Evolutionary conservation across 2,888 invertebrate species (phyloP).

Genomic region (Perizoma flavofasciatum): DNA sequence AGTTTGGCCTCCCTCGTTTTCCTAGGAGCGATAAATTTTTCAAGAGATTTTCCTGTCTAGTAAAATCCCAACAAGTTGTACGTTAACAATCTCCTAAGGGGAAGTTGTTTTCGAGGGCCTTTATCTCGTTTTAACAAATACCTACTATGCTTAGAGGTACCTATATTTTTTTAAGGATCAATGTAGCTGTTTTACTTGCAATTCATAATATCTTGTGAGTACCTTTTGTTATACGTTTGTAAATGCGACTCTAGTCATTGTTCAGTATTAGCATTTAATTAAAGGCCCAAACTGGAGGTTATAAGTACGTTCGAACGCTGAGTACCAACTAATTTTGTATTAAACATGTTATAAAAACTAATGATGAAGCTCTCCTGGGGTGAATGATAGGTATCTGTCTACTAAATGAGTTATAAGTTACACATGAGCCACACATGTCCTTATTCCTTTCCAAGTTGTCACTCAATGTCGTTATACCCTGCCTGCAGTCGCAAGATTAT

Average conservation of each 20-base stretch:
- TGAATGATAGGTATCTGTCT: constrained; percentile 35
- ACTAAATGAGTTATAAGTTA: constrained; percentile 34
- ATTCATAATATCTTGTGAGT: too few relatives aligned
- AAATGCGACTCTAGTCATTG: too few relatives aligned
- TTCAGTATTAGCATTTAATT: not conserved
- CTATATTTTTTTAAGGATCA: too few relatives aligned
- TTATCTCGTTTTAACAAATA: too few relatives aligned
- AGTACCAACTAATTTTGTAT: constrained; percentile 23
- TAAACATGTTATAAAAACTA: constrained; percentile 13
- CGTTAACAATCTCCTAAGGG: not conserved
- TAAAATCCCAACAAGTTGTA: not conserved
- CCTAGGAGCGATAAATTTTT: constrained; percentile 1
- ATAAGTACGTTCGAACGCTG: constrained; percentile 24
- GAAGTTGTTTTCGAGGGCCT: not conserved
- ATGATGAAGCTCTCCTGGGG: constrained; percentile 30
- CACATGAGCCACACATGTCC: constrained; percentile 40
- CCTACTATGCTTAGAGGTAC: too few relatives aligned
- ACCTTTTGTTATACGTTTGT: too few relatives aligned
- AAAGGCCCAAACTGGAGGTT: constrained; percentile 21
- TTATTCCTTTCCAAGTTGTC: constrained; percentile 35
- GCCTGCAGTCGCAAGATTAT: constrained; percentile 22
- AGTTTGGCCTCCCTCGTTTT: too few relatives aligned
- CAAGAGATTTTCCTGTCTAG: not conserved
- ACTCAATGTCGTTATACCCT: constrained; percentile 33
- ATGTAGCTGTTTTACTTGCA: too few relatives aligned